phyloP scores from a whole-genome alignment of 1,140 invertebrate species.

The Cyclina sinensis region DNA sequence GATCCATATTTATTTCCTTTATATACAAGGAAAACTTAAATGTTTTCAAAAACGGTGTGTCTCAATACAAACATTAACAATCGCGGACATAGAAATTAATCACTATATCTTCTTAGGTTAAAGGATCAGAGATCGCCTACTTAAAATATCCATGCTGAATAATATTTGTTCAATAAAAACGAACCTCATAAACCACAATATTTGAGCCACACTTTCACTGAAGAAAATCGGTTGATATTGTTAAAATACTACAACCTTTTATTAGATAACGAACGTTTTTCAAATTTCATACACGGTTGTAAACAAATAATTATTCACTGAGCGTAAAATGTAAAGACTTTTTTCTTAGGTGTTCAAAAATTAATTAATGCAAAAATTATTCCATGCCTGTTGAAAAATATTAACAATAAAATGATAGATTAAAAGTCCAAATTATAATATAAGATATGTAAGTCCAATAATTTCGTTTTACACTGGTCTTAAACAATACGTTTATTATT shows the following conservation, averaged over 20 bases:
- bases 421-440: too few relatives aligned
- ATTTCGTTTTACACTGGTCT: not conserved
- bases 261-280: too few relatives aligned
- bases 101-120: not conserved
- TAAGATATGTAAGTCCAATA: not conserved
- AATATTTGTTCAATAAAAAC: not conserved
- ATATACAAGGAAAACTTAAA: not conserved
- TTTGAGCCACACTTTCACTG: not conserved
- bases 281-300: too few relatives aligned
- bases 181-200: not conserved
- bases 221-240: too few relatives aligned
- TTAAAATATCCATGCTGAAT: not conserved
- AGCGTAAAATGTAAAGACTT: too few relatives aligned
- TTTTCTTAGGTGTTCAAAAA: too few relatives aligned
- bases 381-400: too few relatives aligned
- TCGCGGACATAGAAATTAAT: not conserved
- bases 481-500: not conserved
- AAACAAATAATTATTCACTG: too few relatives aligned
- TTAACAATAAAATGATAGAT: too few relatives aligned
- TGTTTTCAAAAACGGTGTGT: not conserved
- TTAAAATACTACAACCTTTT: too few relatives aligned
- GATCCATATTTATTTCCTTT: slow-evolving; percentile 38
- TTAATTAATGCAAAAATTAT: too few relatives aligned
- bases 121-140: slow-evolving; percentile 5
- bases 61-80: not conserved